phyloP scores from a whole-genome alignment of 2,797 vertebrate species.

The Clarias fuscus region DNA sequence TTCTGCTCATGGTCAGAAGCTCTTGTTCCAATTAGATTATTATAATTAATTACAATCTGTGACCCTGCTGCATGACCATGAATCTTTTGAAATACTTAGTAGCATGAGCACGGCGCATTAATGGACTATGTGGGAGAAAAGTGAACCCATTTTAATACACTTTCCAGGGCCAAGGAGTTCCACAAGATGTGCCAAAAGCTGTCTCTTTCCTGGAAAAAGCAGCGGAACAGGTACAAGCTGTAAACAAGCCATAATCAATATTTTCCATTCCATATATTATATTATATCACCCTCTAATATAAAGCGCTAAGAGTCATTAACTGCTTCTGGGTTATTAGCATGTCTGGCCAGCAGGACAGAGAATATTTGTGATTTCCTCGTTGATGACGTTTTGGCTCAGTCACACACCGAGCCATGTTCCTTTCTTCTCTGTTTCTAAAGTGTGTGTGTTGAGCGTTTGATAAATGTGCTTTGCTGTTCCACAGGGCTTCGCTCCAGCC shows the following conservation, averaged over 20 bases:
- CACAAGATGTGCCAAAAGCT: slow-evolving; percentile 73
- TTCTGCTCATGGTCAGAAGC: slow-evolving; percentile 73
- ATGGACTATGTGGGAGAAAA: neutral
- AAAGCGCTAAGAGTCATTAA: neutral
- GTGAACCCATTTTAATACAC: slow-evolving; percentile 11
- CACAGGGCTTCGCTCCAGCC: slow-evolving; percentile 75
- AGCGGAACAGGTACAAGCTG: slow-evolving; percentile 67
- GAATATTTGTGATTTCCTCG: neutral
- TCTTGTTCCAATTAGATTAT: neutral
- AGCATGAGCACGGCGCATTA: neutral
- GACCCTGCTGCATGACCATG: neutral
- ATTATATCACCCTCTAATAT: neutral
- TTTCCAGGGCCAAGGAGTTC: slow-evolving; percentile 75
- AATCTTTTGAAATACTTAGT: neutral
- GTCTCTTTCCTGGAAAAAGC: slow-evolving; percentile 76
- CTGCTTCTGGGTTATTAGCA: neutral
- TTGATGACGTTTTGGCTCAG: neutral
- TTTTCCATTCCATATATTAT: neutral
- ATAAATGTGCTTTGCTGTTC: slow-evolving; percentile 1
- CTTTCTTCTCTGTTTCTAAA: neutral
- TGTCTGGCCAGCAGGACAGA: neutral
- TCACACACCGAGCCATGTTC: neutral
- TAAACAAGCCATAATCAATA: neutral
- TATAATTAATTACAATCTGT: neutral
- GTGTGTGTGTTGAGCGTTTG: neutral